Conservation (phyloP, 2,888 invertebrate species). For the Uloborus plumipes region DNA sequence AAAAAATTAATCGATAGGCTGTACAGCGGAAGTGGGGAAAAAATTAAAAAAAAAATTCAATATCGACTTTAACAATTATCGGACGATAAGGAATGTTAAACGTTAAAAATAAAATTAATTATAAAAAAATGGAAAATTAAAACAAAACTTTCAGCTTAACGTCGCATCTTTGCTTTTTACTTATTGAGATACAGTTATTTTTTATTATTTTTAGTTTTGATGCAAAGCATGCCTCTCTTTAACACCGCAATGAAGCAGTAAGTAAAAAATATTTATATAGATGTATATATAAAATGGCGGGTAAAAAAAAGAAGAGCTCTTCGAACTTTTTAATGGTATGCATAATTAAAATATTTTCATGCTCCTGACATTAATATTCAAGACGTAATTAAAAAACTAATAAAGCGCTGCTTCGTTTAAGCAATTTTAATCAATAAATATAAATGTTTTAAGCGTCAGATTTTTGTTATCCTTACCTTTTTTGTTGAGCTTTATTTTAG, state of each 20-base stretch:
- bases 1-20: conserved; percentile 41
- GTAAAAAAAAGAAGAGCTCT: conserved; percentile 48
- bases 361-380: conserved; percentile 63
- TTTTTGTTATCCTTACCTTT: conserved; percentile 59
- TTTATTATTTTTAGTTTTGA: conserved; percentile 36
- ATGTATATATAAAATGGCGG: conserved; percentile 15
- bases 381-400: conserved; percentile 64
- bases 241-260: conserved; percentile 59
- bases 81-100: conserved; percentile 63
- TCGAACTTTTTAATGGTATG: conserved; percentile 64
- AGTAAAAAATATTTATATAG: conserved; percentile 33
- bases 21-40: conserved; percentile 17
- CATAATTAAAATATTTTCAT: conserved; percentile 64
- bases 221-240: conserved; percentile 52
- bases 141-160: conserved; percentile 55
- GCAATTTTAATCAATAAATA: conserved; percentile 64
- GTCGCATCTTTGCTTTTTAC: conserved; percentile 64
- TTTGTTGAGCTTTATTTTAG: conserved; percentile 24
- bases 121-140: conserved; percentile 55
- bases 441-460: conserved; percentile 64
- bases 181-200: conserved; percentile 63
- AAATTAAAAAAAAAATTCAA: conserved; percentile 40
- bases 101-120: conserved; percentile 63
- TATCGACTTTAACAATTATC: conserved; percentile 64
- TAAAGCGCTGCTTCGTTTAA: conserved; percentile 62